Evolutionary conservation across 2,113 vertebrate genomes (phyloP).

Genomic region (Alethe diademata): DNA sequence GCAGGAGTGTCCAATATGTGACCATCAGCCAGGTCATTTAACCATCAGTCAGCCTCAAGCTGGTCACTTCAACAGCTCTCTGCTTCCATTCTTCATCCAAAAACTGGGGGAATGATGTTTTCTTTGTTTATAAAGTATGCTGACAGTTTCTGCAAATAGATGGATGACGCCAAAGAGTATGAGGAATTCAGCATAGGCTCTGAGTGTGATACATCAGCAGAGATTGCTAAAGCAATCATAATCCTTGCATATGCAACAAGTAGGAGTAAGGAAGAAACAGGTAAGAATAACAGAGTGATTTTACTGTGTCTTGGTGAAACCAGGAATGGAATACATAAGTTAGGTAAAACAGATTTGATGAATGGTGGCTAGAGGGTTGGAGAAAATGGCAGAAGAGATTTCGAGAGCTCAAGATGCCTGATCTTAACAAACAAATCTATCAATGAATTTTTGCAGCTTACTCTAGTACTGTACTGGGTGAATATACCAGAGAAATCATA

Average conservation of each 20-base stretch:
- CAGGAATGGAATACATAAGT: neutral
- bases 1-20: neutral
- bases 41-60: neutral
- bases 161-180: neutral
- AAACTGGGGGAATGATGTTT: neutral
- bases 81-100: neutral
- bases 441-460: neutral
- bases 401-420: neutral
- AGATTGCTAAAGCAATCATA: neutral
- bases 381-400: neutral
- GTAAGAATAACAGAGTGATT: neutral
- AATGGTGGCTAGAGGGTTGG: neutral
- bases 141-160: neutral
- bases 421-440: neutral
- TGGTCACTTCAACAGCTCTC: neutral
- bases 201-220: neutral
- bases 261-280: neutral
- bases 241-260: neutral
- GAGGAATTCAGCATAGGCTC: neutral
- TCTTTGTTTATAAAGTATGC: neutral
- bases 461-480: neutral
- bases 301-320: neutral
- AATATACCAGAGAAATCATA: neutral
- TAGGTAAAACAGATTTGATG: neutral
- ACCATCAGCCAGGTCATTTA: neutral